These are phyloP conservation scores for Epinotia bilunana DNA, from an alignment of 2,888 invertebrate genomes.

Conservation along the genomic window DNA sequence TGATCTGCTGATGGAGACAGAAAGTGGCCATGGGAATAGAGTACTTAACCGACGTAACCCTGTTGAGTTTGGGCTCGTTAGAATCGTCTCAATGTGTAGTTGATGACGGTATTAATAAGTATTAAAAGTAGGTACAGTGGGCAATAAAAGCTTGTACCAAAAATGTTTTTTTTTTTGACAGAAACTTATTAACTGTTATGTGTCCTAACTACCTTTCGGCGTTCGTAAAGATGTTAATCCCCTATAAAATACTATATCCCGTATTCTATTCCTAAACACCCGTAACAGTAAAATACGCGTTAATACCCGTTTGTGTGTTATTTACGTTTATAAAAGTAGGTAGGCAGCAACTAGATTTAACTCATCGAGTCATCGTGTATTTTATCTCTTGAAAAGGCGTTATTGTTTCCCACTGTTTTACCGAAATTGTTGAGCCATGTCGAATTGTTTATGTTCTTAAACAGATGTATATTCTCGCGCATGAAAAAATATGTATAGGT, in stretches of 20 bases:
- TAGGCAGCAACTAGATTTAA: constrained; percentile 5
- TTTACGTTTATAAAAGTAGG: neutral
- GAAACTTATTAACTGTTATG: constrained; percentile 34
- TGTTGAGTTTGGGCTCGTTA: no score
- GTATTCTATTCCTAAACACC: constrained; percentile 7
- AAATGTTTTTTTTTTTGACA: neutral
- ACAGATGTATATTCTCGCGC: constrained; percentile 8
- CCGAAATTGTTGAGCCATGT: neutral
- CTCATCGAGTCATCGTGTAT: neutral
- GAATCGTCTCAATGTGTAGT: no score
- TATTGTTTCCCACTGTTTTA: constrained; percentile 17
- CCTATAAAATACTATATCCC: constrained; percentile 3
- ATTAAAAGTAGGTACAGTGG: no score
- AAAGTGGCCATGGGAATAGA: no score
- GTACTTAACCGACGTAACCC: no score
- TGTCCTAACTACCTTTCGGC: constrained; percentile 13
- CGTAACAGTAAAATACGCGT: neutral
- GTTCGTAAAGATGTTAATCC: constrained; percentile 12
- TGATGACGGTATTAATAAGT: no score
- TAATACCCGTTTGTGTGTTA: neutral
- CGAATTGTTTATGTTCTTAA: constrained; percentile 10
- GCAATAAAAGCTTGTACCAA: no score
- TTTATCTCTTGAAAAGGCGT: constrained; percentile 13
- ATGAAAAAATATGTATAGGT: neutral
- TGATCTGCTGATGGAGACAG: no score